Evolutionary conservation across 2,888 invertebrate species (phyloP), one percentile per base, ranked within the genome.

Genomic region (Chrysolina oricalcia): DNA sequence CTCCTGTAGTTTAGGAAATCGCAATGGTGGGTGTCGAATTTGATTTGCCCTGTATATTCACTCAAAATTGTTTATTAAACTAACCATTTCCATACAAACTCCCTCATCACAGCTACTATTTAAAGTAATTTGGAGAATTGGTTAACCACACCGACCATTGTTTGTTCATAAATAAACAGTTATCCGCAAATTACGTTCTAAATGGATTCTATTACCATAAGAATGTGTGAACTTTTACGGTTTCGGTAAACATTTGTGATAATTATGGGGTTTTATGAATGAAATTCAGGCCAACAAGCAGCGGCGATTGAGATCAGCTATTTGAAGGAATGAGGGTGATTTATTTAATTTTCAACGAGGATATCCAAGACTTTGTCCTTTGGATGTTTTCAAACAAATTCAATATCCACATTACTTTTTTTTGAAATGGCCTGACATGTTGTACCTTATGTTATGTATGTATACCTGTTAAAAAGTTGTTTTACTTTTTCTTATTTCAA

Each of bases 181-280:
- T 59, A 59, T 59, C 59, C 8, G 10, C 59, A 59, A 59, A 59
- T 59, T 27, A 59, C 27, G 59, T 59, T 59, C 53, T 59, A 59
- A 59, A 59, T 59, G 35, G 15, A 59, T 35, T 27, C 23, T 59
- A 59, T 59, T 59, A 59, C 23, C 35, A 59, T 23, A n/a, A 59
- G 59, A n/a, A 59, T 59, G 59, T 59, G 59, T 59, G 59, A 59
- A 59, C 15, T 35, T 59, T 59, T 59, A 59, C 59, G 35, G 59
- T 59, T 23, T 59, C 59, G n/a, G 35, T 59, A 27, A 27, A 59
- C 59, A 59, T 27, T 59, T n/a, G 59, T 59, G n/a, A 35, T 59
- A 59, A 59, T 59, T 59, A 59, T 35, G 35, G 59, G 59, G 59
- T 59, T 27, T 59, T 9, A 59, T 50, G n/a, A 50, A 50, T n/a